Conservation (phyloP, 1,140 invertebrate species). For the Drosophila neocordata region DNA sequence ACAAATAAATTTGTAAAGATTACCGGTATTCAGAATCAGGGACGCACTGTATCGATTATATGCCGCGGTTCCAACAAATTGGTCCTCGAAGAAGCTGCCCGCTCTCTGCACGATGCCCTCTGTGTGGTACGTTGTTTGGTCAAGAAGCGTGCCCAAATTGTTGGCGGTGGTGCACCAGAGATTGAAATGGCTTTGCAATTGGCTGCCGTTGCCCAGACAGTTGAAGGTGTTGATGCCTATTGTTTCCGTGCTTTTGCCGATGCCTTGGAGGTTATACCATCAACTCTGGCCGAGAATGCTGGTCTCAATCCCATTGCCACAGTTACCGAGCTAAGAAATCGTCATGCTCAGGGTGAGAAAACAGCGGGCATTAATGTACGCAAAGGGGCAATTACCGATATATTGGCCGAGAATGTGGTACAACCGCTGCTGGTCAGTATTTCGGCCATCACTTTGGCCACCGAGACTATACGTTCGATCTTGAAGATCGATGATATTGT, state of each 20-base stretch:
- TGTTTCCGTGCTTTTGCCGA: constrained; percentile 97
- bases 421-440: constrained; percentile 98
- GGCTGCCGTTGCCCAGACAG: constrained; percentile 91
- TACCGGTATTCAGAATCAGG: constrained; percentile 94
- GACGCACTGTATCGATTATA: constrained; percentile 95
- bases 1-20: constrained; percentile 97
- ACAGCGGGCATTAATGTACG: constrained; percentile 98
- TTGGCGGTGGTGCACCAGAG: constrained; percentile 98
- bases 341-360: constrained; percentile 93
- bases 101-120: constrained; percentile 98
- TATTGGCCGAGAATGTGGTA: constrained; percentile 98
- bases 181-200: constrained; percentile 95
- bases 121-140: constrained; percentile 99
- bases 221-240: constrained; percentile 96
- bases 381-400: constrained; percentile 97
- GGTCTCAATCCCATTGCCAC: constrained; percentile 99
- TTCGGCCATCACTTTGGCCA: constrained; percentile 96
- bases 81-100: constrained; percentile 96
- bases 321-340: constrained; percentile 97
- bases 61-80: constrained; percentile 99
- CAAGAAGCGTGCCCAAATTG: constrained; percentile 94
- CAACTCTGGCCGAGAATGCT: constrained; percentile 99
- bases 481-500: constrained; percentile 99
- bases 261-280: constrained; percentile 98
- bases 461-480: constrained; percentile 98